Evolutionary conservation across 2,113 vertebrate genomes (phyloP).

Genomic region (Toxotes jaculatrix): DNA sequence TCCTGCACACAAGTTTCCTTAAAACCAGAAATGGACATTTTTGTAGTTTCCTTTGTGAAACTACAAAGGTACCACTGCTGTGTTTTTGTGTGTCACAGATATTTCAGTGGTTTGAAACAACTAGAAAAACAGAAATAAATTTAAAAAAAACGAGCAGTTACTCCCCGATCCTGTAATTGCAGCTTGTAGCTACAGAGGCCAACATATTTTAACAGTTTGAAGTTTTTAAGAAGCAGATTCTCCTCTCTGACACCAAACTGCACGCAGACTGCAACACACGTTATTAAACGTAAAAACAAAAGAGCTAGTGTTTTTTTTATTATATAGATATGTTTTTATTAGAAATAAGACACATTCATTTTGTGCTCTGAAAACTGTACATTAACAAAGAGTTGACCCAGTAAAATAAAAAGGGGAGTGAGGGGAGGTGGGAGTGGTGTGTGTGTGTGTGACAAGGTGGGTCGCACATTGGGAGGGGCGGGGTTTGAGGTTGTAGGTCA

Average conservation of each 20-base stretch:
- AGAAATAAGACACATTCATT: conserved; percentile 97
- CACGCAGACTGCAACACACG: no score
- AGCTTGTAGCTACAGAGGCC: neutral
- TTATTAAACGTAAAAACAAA: conserved; percentile 15
- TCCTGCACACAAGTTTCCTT: no score
- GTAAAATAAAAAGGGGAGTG: conserved; percentile 79
- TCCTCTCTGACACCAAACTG: neutral
- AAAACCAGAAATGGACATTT: no score
- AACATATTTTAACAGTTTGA: neutral
- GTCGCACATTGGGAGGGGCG: conserved; percentile 38
- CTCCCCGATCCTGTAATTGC: neutral
- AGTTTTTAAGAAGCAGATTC: neutral
- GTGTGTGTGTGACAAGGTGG: conserved; percentile 32
- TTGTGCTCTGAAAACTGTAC: conserved; percentile 98
- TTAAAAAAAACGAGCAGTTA: no score
- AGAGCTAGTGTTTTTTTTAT: conserved; percentile 59
- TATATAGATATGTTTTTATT: conserved; percentile 91
- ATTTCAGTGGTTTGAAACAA: no score
- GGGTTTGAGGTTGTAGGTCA: conserved; percentile 32
- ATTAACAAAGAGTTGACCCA: conserved; percentile 85
- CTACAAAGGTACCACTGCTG: no score
- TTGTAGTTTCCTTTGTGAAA: neutral
- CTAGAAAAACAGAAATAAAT: no score
- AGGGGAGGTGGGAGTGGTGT: conserved; percentile 16
- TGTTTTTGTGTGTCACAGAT: no score